phyloP scores from a whole-genome alignment of 1,140 invertebrate genomes.

The Macrostomum lignano region DNA sequence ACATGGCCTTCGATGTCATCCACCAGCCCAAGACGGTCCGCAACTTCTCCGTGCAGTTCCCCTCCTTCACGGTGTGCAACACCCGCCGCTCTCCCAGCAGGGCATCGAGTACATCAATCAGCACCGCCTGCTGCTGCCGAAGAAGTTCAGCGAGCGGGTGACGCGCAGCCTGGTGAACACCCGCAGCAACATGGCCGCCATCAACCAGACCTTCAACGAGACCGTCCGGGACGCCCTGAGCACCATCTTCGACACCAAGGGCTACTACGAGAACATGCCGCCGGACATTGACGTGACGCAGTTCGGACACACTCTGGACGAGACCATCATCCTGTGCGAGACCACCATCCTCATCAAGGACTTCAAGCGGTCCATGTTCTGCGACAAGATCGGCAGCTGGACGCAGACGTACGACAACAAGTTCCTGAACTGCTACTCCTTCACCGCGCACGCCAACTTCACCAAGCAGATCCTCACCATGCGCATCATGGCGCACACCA shows the following conservation, averaged over 20 bases:
- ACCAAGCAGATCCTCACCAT: not conserved
- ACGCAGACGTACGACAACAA: not conserved
- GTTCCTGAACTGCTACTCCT: conserved; percentile 2
- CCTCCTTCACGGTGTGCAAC: conserved; percentile 1
- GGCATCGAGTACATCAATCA: not conserved
- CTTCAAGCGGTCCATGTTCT: not conserved
- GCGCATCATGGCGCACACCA: not conserved
- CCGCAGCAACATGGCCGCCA: not conserved
- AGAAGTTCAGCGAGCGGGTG: not conserved
- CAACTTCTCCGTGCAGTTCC: not conserved
- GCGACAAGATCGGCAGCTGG: not conserved
- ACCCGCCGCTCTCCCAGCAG: not conserved
- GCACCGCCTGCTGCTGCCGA: not conserved
- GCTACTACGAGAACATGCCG: not conserved
- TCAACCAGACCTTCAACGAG: not conserved
- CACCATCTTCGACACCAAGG: not conserved
- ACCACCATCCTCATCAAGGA: not conserved
- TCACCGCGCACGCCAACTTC: not conserved
- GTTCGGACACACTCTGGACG: not conserved
- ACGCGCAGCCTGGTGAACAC: not conserved
- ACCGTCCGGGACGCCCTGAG: not conserved
- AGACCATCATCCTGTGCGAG: not conserved
- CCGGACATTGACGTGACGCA: not conserved
- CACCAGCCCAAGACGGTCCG: conserved; percentile 1
- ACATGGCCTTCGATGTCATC: not conserved